Evolutionary conservation across 1,140 invertebrate species (phyloP).

Genomic region (Ostrea edulis): DNA sequence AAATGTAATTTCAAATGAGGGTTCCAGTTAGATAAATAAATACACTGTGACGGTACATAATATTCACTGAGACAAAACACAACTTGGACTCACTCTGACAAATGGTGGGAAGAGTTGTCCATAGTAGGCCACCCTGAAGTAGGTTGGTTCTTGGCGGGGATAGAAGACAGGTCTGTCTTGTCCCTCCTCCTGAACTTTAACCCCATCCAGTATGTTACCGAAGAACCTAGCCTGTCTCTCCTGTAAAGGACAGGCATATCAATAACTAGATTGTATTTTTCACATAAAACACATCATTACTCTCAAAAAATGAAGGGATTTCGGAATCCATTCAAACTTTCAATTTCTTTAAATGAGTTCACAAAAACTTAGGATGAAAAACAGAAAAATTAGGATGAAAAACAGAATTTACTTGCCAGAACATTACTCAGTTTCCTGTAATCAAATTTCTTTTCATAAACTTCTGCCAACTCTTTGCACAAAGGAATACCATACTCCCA

Average conservation of each 20-base stretch:
- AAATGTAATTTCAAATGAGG: no score
- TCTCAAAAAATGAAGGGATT: neutral
- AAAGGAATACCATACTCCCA: slow-evolving; percentile 97
- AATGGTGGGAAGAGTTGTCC: slow-evolving; percentile 74
- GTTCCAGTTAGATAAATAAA: no score
- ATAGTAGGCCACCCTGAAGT: slow-evolving; percentile 76
- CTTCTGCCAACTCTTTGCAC: slow-evolving; percentile 78
- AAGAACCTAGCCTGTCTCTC: slow-evolving; percentile 92
- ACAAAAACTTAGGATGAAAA: neutral
- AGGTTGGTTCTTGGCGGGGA: slow-evolving; percentile 88
- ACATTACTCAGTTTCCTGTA: slow-evolving; percentile 76
- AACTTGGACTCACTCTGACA: slow-evolving; percentile 86
- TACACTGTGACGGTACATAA: no score
- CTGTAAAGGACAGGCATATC: slow-evolving; percentile 60
- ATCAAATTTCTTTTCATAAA: slow-evolving; percentile 72
- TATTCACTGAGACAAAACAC: neutral
- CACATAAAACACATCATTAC: no score
- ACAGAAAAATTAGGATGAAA: neutral
- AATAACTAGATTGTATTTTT: neutral
- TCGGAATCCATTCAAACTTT: neutral
- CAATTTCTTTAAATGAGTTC: neutral
- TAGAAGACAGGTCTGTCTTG: slow-evolving; percentile 80
- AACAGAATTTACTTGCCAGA: slow-evolving; percentile 68
- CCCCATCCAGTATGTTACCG: slow-evolving; percentile 90
- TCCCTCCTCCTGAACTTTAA: slow-evolving; percentile 51